phyloP scores from a whole-genome alignment of 1,140 invertebrate species.

The Cydia pomonella region DNA sequence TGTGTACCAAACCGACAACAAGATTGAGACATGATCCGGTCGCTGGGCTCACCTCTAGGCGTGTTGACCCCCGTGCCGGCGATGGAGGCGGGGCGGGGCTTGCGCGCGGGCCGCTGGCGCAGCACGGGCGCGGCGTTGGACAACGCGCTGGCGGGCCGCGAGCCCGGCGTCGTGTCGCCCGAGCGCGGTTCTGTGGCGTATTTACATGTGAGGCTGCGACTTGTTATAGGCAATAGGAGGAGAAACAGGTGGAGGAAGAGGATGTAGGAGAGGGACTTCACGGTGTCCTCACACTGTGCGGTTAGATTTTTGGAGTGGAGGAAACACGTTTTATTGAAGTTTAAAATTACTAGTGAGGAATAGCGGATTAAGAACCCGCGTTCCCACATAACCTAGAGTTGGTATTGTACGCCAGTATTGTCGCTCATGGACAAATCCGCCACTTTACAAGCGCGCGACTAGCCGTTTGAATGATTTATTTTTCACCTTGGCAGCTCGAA shows the following conservation, averaged over 20 bases:
- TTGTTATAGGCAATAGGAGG: not conserved
- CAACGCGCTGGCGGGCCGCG: slow-evolving; percentile 91
- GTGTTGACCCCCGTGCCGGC: slow-evolving; percentile 90
- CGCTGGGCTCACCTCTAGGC: slow-evolving; percentile 58
- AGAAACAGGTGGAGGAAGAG: not conserved
- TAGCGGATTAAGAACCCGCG: too few species aligned
- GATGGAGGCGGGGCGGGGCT: slow-evolving; percentile 90
- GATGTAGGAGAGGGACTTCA: not conserved
- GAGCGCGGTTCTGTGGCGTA: slow-evolving; percentile 76
- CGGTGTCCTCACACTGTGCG: not conserved
- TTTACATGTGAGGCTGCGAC: slow-evolving; percentile 9
- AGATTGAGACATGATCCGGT: not conserved
- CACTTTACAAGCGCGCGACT: too few species aligned
- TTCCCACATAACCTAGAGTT: too few species aligned
- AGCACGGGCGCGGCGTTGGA: slow-evolving; percentile 74
- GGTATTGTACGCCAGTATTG: too few species aligned
- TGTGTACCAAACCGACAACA: not conserved
- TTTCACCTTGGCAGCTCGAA: too few species aligned
- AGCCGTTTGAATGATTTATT: too few species aligned
- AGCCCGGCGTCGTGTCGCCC: slow-evolving; percentile 87
- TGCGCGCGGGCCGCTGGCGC: slow-evolving; percentile 82
- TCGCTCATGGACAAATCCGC: too few species aligned
- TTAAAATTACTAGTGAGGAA: too few species aligned
- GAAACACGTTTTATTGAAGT: not conserved
- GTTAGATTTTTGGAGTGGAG: not conserved